Evolutionary conservation across 2,888 invertebrate genomes (phyloP), one percentile per base, ranked within the genome.

Genomic region (Stenurella melanura): DNA sequence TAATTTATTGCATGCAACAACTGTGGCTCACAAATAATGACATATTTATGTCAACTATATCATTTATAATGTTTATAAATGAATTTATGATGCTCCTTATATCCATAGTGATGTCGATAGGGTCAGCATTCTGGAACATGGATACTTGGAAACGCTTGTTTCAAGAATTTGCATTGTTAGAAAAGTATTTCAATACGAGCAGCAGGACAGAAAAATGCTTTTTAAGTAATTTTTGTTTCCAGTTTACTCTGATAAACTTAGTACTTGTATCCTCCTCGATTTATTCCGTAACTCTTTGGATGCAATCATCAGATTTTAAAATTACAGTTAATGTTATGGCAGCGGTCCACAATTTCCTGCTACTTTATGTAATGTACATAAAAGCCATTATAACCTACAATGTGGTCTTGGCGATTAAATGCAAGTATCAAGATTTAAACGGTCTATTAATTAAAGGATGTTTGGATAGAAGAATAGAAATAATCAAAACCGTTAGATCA

Each of bases 381-480:
- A 63, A 17, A 18, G 3, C 9, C 10, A 30, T 18, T 9, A 38
- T 63, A 9, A 18, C 17, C 17, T 17, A 10, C 38, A 63, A 63
- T 38, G 10, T 63, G 34, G 63, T n/a, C 30, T 10, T 38, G 30
- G 63, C 63, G n/a, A 18, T 63, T 11, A 63, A 38, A 10, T 63
- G 38, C 18, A 63, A 63, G 15, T 63, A 63, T 38, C 38, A 19
- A 19, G 9, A 19, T 11, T 10, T 58, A 21, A 58, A 58, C 21
- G 18, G 21, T 4, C 21, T 19, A 1, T 19, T 58, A 18, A 5
- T 58, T 11, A 21, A 21, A 12, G 50, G 50, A 50, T n/a, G n/a
- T n/a, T 50, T n/a, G n/a, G 12, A 21, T 11, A 58, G 11, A 3
- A 1, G 12, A 42, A 42, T 6, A n/a, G 21, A 58, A 6, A 21